Evolutionary conservation across 2,113 vertebrate species (phyloP).

Genomic region (Rhea pennata): DNA sequence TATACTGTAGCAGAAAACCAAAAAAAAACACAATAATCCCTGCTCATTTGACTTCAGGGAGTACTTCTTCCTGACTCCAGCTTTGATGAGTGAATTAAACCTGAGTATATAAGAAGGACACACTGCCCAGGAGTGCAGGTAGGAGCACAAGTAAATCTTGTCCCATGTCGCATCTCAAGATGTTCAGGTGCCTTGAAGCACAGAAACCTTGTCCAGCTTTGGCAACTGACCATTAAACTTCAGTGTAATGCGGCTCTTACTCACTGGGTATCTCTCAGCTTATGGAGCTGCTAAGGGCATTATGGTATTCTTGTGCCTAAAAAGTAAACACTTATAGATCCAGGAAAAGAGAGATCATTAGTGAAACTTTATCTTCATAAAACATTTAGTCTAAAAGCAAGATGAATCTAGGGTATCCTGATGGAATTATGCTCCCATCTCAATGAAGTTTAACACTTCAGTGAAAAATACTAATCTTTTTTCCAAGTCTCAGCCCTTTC

Average conservation of each 20-base stretch:
- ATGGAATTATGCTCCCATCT: background rate
- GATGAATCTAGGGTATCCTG: background rate
- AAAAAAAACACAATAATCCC: background rate
- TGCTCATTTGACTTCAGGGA: background rate
- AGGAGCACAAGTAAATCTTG: background rate
- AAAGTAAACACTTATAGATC: background rate
- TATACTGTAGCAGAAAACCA: background rate
- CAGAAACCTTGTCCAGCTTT: background rate
- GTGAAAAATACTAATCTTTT: background rate
- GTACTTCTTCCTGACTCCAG: background rate
- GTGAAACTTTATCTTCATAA: background rate
- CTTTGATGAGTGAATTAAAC: background rate
- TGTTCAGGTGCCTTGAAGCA: background rate
- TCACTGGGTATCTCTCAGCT: background rate
- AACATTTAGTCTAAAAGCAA: slow-evolving; percentile 1
- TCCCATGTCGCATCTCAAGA: background rate
- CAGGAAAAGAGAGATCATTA: background rate
- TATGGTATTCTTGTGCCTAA: background rate
- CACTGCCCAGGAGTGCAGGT: background rate
- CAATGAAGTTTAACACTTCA: slow-evolving; percentile 4
- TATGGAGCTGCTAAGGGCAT: background rate
- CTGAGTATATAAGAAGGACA: background rate
- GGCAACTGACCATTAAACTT: background rate
- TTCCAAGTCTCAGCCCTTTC: background rate
- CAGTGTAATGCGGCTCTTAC: background rate